phyloP scores from a whole-genome alignment of 2,797 vertebrate genomes.

The Silurus lanzhouensis region DNA sequence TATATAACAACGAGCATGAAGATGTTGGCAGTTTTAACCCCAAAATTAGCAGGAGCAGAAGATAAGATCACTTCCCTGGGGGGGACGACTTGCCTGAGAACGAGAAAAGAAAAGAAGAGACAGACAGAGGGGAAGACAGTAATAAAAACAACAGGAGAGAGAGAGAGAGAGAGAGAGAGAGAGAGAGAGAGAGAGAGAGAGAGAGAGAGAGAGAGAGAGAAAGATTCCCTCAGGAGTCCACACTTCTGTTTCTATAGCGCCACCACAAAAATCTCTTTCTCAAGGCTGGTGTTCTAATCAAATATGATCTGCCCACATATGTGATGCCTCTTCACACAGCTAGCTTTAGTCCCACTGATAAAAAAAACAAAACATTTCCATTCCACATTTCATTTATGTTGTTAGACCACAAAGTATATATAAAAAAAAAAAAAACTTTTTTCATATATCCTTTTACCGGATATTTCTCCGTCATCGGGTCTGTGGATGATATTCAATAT shows the following conservation, averaged over 20 bases:
- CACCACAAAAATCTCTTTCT: conserved; percentile 64
- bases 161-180: not conserved
- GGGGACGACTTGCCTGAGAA: not conserved
- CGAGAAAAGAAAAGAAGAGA: not conserved
- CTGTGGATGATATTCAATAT: not conserved
- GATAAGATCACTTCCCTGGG: conserved; percentile 60
- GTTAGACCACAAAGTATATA: conserved; percentile 31
- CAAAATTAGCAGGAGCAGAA: conserved; percentile 66
- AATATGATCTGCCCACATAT: conserved; percentile 71
- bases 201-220: conserved; percentile 64
- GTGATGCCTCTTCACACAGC: conserved; percentile 60
- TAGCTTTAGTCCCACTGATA: conserved; percentile 42
- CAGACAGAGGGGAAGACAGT: not conserved
- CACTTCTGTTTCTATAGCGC: conserved; percentile 68
- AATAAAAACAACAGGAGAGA: too few relatives aligned
- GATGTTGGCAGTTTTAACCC: conserved; percentile 59
- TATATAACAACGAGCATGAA: conserved; percentile 62
- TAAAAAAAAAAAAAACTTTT: not conserved
- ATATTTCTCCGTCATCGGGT: not conserved
- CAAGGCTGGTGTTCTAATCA: conserved; percentile 65
- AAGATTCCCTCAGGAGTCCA: conserved; percentile 65
- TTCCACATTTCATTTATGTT: conserved; percentile 46
- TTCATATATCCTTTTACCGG: not conserved
- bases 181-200: conserved; percentile 40
- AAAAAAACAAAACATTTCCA: conserved; percentile 50